Conservation (phyloP, 2,888 invertebrate genomes). For the Eumerus sabulonum region DNA sequence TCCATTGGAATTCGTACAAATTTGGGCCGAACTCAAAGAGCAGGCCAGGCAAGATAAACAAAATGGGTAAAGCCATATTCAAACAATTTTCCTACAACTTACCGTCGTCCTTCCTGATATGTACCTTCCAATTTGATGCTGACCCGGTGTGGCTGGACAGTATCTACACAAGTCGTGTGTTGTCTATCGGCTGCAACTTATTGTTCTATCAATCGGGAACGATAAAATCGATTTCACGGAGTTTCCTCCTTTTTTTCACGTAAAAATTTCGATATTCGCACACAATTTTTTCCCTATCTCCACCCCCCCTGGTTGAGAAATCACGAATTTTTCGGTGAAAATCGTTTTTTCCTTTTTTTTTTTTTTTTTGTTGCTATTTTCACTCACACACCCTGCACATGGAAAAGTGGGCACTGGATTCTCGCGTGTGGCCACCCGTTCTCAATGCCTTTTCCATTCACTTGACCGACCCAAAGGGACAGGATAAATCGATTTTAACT, state of each 20-base stretch:
- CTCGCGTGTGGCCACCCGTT: background rate
- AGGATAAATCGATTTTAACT: no score
- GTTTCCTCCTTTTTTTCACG: constrained; percentile 43
- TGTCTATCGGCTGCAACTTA: constrained; percentile 22
- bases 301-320: background rate
- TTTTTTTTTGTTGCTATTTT: background rate
- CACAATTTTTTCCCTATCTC: background rate
- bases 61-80: constrained; percentile 12
- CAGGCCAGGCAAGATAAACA: constrained; percentile 53
- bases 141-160: no score
- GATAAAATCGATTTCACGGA: constrained; percentile 22
- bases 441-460: background rate
- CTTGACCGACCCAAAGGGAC: background rate
- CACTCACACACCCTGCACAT: background rate
- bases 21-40: constrained; percentile 23
- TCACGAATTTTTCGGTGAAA: constrained; percentile 27
- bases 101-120: no score
- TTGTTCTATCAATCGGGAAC: constrained; percentile 18
- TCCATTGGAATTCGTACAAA: constrained; percentile 20
- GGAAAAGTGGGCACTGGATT: background rate
- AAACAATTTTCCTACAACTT: no score
- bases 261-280: background rate
- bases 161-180: background rate
- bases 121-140: no score
- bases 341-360: constrained; percentile 54